Conservation (phyloP, 35 echinoderm and acorn worm species). For the Hemicentrotus pulcherrimus region DNA sequence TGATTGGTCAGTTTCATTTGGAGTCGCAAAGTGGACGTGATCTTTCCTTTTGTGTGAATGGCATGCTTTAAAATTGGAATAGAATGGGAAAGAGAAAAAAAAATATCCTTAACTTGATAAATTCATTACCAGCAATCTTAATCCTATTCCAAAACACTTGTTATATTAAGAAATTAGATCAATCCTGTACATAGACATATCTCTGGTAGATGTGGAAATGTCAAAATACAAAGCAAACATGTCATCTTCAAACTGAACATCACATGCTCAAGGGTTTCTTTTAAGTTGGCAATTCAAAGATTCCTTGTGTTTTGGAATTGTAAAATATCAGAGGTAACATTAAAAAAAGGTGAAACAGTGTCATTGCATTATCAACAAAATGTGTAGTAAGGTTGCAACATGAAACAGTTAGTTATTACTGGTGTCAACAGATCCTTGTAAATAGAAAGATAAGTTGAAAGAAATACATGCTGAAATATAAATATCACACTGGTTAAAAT, state of each 20-base stretch:
- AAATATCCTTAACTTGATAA: neutral
- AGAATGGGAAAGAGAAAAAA: neutral
- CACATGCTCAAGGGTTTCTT: neutral
- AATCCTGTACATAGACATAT: neutral
- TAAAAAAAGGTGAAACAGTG: neutral
- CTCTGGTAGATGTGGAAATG: neutral
- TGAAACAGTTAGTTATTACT: neutral
- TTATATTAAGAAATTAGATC: too few relatives aligned
- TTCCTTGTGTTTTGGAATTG: neutral
- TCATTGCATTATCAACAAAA: neutral
- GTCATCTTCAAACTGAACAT: neutral
- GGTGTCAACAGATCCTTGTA: neutral
- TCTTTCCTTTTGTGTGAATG: neutral
- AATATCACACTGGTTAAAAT: neutral
- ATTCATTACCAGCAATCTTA: neutral
- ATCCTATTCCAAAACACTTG: neutral
- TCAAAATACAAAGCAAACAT: neutral
- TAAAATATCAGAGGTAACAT: neutral
- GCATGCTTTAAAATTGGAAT: neutral
- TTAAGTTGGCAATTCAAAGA: neutral
- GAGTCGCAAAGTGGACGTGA: neutral
- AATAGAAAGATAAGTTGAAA: neutral
- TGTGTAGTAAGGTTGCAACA: neutral
- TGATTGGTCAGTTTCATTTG: neutral
- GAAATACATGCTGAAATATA: neutral